Evolutionary conservation across 2,888 invertebrate species (phyloP).

Genomic region (Meliscaeva auricollis): DNA sequence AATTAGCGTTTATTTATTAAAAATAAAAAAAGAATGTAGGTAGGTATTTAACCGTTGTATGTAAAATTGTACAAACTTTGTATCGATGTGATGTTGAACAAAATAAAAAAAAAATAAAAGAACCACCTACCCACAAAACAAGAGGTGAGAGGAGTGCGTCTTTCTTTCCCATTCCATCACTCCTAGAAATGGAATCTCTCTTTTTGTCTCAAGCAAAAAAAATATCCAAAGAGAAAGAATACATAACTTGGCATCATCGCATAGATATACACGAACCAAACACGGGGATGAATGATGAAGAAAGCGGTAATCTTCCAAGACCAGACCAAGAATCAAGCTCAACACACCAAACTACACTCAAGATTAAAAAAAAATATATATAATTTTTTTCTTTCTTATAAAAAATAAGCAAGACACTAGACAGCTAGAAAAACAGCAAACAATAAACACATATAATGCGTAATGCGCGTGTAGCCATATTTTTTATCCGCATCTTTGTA

Average conservation of each 20-base stretch:
- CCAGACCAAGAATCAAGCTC: no score
- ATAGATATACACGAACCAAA: slow-evolving; percentile 7
- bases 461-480: slow-evolving; percentile 46
- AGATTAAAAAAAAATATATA: background rate
- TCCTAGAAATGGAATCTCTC: background rate
- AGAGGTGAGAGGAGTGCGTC: background rate
- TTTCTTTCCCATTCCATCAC: slow-evolving; percentile 21
- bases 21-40: background rate
- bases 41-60: background rate
- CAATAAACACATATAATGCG: slow-evolving; percentile 26
- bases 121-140: background rate
- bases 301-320: slow-evolving; percentile 55
- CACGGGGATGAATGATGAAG: slow-evolving; percentile 25
- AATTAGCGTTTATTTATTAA: slow-evolving; percentile 32
- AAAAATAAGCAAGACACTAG: slow-evolving; percentile 17
- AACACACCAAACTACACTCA: no score
- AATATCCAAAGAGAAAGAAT: slow-evolving; percentile 15
- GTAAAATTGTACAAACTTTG: slow-evolving; percentile 13
- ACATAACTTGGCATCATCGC: slow-evolving; percentile 68
- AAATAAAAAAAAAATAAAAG: slow-evolving; percentile 1
- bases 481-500: slow-evolving; percentile 19
- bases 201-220: slow-evolving; percentile 15
- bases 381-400: background rate
- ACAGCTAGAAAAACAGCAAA: background rate
- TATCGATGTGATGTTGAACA: background rate